Evolutionary conservation across 2,113 vertebrate genomes (phyloP).

Genomic region (Dolichallabes microphthalmus): DNA sequence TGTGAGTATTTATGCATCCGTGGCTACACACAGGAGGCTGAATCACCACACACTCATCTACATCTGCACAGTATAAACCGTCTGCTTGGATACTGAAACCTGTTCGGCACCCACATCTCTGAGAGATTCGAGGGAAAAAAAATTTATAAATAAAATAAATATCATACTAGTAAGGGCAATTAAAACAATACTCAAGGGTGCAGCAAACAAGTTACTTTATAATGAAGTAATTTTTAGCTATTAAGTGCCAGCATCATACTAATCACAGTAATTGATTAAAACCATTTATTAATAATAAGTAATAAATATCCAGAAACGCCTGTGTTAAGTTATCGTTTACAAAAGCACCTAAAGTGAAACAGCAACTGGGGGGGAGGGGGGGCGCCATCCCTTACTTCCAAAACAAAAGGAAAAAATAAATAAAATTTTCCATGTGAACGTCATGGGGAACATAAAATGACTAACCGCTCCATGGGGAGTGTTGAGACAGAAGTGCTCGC

Average conservation of each 20-base stretch:
- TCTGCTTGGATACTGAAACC: constrained; percentile 73
- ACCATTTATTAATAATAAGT: no score
- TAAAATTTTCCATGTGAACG: background rate
- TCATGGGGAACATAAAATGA: background rate
- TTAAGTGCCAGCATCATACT: background rate
- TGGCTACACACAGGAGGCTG: constrained; percentile 71
- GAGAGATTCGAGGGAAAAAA: background rate
- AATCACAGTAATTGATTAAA: background rate
- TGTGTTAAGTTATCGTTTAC: background rate
- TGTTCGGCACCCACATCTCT: constrained; percentile 79
- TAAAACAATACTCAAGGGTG: background rate
- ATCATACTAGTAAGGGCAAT: no score
- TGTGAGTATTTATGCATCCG: constrained; percentile 75
- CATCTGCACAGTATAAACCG: constrained; percentile 71
- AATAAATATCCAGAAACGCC: no score
- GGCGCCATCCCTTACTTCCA: background rate
- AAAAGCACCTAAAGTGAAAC: background rate
- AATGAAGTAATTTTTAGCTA: background rate
- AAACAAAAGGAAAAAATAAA: background rate
- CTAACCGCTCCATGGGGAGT: constrained; percentile 83
- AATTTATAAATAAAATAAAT: no score
- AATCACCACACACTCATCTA: constrained; percentile 75
- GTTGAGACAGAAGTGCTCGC: constrained; percentile 75
- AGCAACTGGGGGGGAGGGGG: no score
- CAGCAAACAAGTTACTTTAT: background rate